Conservation (phyloP, 2,113 vertebrate species). For the Pelodiscus sinensis region DNA sequence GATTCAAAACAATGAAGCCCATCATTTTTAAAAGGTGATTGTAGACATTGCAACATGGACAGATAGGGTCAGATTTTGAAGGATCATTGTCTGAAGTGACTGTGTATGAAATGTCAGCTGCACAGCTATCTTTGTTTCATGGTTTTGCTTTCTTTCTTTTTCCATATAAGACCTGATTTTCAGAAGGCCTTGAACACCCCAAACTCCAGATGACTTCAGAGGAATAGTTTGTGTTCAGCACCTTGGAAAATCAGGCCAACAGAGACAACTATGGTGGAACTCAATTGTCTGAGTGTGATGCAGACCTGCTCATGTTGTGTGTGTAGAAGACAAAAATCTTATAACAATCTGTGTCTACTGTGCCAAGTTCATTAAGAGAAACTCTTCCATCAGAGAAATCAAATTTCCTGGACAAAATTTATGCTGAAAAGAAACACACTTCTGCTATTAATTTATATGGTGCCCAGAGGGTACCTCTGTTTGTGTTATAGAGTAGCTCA, state of each 20-base stretch:
- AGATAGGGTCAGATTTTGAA: neutral
- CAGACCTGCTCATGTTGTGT: neutral
- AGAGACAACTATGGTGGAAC: neutral
- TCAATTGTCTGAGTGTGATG: neutral
- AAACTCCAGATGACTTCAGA: neutral
- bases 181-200: neutral
- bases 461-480: neutral
- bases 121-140: neutral
- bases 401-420: neutral
- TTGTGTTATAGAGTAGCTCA: neutral
- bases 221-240: neutral
- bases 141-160: no score
- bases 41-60: neutral
- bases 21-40: neutral
- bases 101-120: neutral
- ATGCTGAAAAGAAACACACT: neutral
- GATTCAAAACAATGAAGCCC: neutral
- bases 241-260: neutral
- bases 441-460: neutral
- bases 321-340: neutral
- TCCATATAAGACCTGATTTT: neutral
- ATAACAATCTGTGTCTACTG: neutral
- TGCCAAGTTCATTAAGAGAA: neutral
- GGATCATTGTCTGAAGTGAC: neutral
- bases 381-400: neutral